Percentiles rank a stretch among this genome's conserved stretches.
Evolutionary conservation across 2,797 vertebrate species (phyloP).

Genomic region (Mormyrops boulengeri): DNA sequence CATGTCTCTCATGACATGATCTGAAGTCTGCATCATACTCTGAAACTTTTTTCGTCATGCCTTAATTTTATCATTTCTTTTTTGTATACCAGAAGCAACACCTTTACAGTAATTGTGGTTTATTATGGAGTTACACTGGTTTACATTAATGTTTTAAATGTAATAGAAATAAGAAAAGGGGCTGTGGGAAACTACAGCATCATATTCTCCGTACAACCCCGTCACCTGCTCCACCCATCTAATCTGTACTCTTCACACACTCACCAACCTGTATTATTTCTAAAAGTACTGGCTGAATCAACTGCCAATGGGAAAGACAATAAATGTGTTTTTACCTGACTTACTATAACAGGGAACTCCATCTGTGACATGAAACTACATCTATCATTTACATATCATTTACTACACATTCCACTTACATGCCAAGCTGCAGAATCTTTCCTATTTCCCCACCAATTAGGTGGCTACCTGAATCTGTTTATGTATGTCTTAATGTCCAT

Average conservation of each 20-base stretch:
- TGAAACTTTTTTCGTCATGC: conserved; percentile 41
- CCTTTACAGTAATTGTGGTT: not conserved
- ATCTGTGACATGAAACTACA: no score
- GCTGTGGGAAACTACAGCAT: not conserved
- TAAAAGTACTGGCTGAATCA: not conserved
- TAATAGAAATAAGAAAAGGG: not conserved
- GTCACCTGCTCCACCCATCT: not conserved
- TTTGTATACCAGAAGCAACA: not conserved
- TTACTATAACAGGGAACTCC: no score
- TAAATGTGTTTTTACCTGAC: no score
- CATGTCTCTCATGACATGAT: conserved; percentile 31
- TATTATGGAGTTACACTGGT: not conserved
- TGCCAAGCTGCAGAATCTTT: no score
- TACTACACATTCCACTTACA: no score
- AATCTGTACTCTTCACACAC: not conserved
- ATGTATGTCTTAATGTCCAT: no score
- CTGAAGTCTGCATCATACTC: conserved; percentile 29
- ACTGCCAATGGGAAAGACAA: no score
- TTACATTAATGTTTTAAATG: not conserved
- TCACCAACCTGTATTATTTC: not conserved
- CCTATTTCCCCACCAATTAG: no score
- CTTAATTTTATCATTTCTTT: conserved; percentile 23
- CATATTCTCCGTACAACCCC: not conserved
- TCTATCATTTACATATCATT: no score
- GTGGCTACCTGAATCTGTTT: no score